These are phyloP conservation scores for Microtus pennsylvanicus DNA, from an alignment of 2,113 vertebrate genomes.

Conservation along the genomic window DNA sequence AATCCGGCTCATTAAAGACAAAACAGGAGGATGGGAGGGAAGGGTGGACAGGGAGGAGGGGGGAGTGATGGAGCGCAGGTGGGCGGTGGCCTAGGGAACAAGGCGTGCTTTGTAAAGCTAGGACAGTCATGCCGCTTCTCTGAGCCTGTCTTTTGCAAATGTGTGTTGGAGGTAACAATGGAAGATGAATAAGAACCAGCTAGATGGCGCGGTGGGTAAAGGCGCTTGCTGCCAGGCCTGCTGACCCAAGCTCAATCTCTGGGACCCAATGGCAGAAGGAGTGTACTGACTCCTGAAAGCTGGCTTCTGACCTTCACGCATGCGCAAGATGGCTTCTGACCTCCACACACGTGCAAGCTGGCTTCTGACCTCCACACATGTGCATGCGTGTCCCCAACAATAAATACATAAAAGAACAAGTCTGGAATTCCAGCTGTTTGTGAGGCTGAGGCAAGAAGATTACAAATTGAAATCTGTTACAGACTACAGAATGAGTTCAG, in stretches of 20 bases:
- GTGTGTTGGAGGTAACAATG: neutral
- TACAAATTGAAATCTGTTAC: neutral
- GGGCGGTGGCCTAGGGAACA: neutral
- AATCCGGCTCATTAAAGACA: conserved; percentile 19
- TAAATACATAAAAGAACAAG: neutral
- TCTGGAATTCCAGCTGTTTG: neutral
- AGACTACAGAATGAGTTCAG: neutral
- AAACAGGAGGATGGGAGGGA: neutral
- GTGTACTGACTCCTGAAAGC: neutral
- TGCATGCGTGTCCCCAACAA: neutral
- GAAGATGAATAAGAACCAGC: neutral
- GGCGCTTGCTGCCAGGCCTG: neutral
- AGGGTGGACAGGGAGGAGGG: too few relatives aligned
- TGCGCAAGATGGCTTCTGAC: neutral
- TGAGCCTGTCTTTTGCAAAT: neutral
- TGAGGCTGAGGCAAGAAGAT: neutral
- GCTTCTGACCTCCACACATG: neutral
- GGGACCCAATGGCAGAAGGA: too few relatives aligned
- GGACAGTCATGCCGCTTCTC: rapidly evolving
- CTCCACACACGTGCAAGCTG: too few relatives aligned
- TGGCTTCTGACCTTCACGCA: neutral
- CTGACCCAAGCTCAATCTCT: too few relatives aligned
- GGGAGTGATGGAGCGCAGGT: rapidly evolving
- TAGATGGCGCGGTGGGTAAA: neutral
- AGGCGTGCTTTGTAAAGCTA: neutral